Conservation (phyloP, 2,888 invertebrate species). For the Graphium colonna region DNA sequence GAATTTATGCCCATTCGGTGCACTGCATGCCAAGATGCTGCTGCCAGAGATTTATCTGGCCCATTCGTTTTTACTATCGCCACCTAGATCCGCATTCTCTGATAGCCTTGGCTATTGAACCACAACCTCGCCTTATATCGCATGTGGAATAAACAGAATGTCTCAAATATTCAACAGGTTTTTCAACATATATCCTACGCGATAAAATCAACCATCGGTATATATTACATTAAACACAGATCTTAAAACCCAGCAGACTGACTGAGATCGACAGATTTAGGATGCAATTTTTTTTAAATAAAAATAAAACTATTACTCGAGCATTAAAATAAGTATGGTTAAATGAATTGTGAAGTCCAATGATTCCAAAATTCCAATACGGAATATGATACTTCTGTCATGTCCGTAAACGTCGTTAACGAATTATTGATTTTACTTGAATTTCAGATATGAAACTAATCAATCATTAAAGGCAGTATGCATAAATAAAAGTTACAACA, state of each 20-base stretch:
- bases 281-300: too few species aligned
- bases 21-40: slow-evolving; percentile 14
- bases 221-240: background rate
- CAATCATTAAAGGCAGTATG: too few species aligned
- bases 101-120: slow-evolving; percentile 24
- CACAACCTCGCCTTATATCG: slow-evolving; percentile 15
- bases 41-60: slow-evolving; percentile 19
- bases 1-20: slow-evolving; percentile 18
- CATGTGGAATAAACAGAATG: background rate
- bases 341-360: too few species aligned
- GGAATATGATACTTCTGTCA: slow-evolving; percentile 15
- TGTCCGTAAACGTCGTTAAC: too few species aligned
- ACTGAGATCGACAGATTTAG: too few species aligned
- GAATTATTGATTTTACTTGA: too few species aligned
- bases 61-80: slow-evolving; percentile 21
- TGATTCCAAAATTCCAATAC: background rate
- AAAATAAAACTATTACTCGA: too few species aligned
- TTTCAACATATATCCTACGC: background rate
- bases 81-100: slow-evolving; percentile 21
- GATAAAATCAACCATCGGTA: background rate
- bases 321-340: too few species aligned
- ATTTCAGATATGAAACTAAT: too few species aligned
- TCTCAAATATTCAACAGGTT: slow-evolving; percentile 2
- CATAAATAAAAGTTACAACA: slow-evolving; percentile 28
- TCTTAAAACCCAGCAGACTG: too few species aligned